Evolutionary conservation across 2,797 vertebrate genomes (phyloP).

Genomic region (Taeniopygia guttata): DNA sequence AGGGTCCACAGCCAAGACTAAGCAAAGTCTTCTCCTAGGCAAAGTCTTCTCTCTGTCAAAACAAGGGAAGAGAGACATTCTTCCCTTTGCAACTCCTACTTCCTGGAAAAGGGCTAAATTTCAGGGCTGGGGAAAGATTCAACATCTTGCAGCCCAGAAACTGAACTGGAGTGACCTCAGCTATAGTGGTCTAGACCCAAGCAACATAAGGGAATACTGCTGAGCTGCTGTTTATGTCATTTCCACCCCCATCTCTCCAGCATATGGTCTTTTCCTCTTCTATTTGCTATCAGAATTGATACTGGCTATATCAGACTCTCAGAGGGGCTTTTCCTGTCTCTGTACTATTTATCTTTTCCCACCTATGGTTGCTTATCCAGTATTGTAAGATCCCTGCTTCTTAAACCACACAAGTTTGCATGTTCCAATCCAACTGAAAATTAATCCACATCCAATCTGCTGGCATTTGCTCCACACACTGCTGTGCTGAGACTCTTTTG

Average conservation of each 20-base stretch:
- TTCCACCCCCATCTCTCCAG: neutral
- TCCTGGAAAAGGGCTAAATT: neutral
- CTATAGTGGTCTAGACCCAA: neutral
- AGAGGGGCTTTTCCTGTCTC: neutral
- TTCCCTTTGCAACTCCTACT: neutral
- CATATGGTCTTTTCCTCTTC: neutral
- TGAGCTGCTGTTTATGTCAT: conserved; percentile 25
- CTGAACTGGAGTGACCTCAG: neutral
- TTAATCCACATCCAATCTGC: neutral
- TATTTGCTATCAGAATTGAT: neutral
- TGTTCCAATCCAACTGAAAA: neutral
- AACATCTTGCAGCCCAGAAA: neutral
- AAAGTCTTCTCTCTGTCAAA: neutral
- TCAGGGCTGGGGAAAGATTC: neutral
- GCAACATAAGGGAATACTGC: neutral
- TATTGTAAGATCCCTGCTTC: neutral
- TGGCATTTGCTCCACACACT: neutral
- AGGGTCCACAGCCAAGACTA: neutral
- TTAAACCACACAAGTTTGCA: neutral
- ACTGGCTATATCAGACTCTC: neutral
- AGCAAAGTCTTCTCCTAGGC: neutral
- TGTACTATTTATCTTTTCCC: neutral
- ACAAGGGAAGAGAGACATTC: neutral
- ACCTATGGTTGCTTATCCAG: neutral
- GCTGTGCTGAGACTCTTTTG: neutral